Conservation (phyloP, 2,888 invertebrate genomes). For the Eudemis profundana region DNA sequence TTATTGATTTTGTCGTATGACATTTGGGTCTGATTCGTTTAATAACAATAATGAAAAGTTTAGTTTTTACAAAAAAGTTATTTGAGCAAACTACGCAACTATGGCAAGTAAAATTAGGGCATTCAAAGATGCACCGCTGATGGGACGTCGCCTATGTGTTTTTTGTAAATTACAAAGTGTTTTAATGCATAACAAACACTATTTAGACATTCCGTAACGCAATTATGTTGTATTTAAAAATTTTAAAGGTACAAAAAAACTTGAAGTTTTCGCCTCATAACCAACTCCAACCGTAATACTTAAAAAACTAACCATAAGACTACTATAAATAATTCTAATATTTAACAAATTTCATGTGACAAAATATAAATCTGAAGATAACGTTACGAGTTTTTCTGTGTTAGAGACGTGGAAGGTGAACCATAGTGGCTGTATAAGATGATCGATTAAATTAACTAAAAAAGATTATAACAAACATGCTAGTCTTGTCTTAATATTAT, state of each 20-base stretch:
- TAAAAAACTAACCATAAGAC: conserved; percentile 53
- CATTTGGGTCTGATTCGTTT: too few species aligned
- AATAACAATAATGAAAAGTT: too few species aligned
- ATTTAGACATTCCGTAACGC: too few species aligned
- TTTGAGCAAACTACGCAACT: not conserved
- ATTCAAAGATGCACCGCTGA: too few species aligned
- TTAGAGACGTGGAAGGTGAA: not conserved
- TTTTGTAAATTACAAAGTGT: too few species aligned
- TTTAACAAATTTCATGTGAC: conserved; percentile 11
- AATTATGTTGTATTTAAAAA: too few species aligned
- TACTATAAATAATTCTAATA: conserved; percentile 51
- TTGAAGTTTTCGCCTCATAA: conserved; percentile 49
- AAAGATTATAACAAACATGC: conserved; percentile 10
- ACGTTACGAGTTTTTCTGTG: not conserved
- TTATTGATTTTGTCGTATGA: too few species aligned
- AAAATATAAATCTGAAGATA: conserved; percentile 22
- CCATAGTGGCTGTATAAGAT: not conserved
- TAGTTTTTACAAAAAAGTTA: too few species aligned
- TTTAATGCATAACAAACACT: too few species aligned
- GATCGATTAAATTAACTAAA: conserved; percentile 1
- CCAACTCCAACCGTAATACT: conserved; percentile 59
- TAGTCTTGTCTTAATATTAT: conserved; percentile 56
- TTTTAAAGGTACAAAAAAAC: too few species aligned
- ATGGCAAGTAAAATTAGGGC: too few species aligned
- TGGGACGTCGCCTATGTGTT: too few species aligned